Conservation (phyloP, 1,140 invertebrate species). For the Dinoponera quadriceps region DNA sequence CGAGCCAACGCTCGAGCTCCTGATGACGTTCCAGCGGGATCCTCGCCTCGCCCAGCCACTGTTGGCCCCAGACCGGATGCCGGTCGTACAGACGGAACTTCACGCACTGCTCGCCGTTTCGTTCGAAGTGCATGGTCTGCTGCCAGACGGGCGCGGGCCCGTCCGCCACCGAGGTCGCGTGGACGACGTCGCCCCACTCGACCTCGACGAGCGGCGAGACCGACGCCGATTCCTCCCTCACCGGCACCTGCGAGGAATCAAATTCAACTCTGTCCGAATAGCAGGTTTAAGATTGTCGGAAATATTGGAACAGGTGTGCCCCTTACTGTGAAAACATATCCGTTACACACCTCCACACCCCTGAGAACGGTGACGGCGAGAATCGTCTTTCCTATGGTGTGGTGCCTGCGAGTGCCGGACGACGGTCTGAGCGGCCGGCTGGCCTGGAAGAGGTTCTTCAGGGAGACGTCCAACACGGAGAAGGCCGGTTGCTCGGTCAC, state of each 20-base stretch:
- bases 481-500: constrained; percentile 79
- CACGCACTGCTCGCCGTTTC: constrained; percentile 75
- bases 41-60: constrained; percentile 82
- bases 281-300: no score
- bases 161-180: constrained; percentile 77
- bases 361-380: constrained; percentile 79
- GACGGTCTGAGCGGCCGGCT: constrained; percentile 73
- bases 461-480: constrained; percentile 77
- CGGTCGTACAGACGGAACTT: constrained; percentile 82
- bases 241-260: no score
- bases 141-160: constrained; percentile 84
- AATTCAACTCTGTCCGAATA: no score
- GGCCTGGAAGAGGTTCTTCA: constrained; percentile 77
- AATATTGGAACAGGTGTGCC: no score
- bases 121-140: constrained; percentile 81
- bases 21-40: constrained; percentile 82
- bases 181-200: constrained; percentile 79
- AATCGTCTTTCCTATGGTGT: constrained; percentile 75
- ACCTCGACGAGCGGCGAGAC: constrained; percentile 82
- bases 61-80: constrained; percentile 83
- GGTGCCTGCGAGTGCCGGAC: constrained; percentile 64
- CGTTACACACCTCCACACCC: constrained; percentile 82
- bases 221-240: constrained; percentile 83
- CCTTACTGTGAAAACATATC: no score
- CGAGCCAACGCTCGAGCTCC: constrained; percentile 83